Evolutionary conservation across 2,113 vertebrate species (phyloP).

Genomic region (Hiodon tergisus): DNA sequence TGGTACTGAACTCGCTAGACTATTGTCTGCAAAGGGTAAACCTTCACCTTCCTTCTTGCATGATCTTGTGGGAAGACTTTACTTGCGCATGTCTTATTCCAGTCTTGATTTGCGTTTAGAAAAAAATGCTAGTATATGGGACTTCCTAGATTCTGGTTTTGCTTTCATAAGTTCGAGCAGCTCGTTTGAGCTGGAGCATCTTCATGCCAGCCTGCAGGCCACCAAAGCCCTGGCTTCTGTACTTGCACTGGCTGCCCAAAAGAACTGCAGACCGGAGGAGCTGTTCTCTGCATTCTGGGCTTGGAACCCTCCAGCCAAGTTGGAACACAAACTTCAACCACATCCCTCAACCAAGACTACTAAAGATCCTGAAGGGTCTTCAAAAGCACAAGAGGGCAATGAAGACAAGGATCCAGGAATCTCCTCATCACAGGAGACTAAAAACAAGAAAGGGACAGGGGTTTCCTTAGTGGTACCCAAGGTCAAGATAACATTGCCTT

Average conservation of each 20-base stretch:
- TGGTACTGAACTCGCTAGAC: slow-evolving; percentile 33
- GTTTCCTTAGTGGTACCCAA: slow-evolving; percentile 31
- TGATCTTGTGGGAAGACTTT: slow-evolving; percentile 60
- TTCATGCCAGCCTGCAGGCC: slow-evolving; percentile 66
- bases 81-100: slow-evolving; percentile 60
- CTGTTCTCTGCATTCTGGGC: slow-evolving; percentile 67
- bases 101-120: slow-evolving; percentile 36
- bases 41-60: slow-evolving; percentile 48
- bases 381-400: slow-evolving; percentile 32
- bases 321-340: slow-evolving; percentile 32
- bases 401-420: slow-evolving; percentile 28
- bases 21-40: slow-evolving; percentile 28
- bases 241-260: slow-evolving; percentile 49
- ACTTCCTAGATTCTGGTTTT: slow-evolving; percentile 67
- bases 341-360: slow-evolving; percentile 36
- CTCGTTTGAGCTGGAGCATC: slow-evolving; percentile 51
- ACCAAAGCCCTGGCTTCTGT: slow-evolving; percentile 61
- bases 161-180: slow-evolving; percentile 51
- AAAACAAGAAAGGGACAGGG: not conserved
- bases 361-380: slow-evolving; percentile 31
- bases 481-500: slow-evolving; percentile 24
- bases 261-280: slow-evolving; percentile 40
- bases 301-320: slow-evolving; percentile 51
- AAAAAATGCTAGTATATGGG: slow-evolving; percentile 51
- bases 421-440: not conserved